Conservation (phyloP, 1,140 invertebrate species). For the Diuraphis noxia region DNA sequence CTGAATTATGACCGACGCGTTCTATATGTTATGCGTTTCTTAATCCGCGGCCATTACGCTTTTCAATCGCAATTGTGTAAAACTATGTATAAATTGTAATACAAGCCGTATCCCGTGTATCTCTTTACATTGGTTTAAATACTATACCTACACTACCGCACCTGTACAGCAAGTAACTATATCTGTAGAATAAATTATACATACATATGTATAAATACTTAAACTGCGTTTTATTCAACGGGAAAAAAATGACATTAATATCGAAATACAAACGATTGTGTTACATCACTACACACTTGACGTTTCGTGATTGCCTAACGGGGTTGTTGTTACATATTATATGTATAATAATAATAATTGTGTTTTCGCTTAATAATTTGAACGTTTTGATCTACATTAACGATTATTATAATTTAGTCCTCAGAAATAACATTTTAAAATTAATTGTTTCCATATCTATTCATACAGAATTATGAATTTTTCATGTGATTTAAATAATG, state of each 20-base stretch:
- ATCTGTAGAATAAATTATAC: too few species aligned
- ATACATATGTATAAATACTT: background rate
- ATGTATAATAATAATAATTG: background rate
- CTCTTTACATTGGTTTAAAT: background rate
- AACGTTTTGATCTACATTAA: background rate
- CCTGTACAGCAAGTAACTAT: background rate
- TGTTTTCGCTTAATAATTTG: background rate
- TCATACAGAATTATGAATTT: background rate
- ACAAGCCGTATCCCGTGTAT: background rate
- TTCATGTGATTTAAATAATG: background rate
- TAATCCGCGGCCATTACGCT: background rate
- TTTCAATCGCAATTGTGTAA: background rate
- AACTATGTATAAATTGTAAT: background rate
- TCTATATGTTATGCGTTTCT: background rate
- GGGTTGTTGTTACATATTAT: too few species aligned
- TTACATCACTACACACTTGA: background rate
- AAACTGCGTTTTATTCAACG: background rate
- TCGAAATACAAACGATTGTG: background rate
- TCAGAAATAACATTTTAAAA: background rate
- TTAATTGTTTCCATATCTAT: background rate
- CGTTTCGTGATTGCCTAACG: background rate
- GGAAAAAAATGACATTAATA: background rate
- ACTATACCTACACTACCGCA: background rate
- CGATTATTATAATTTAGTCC: background rate
- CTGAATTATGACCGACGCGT: background rate